These are phyloP conservation scores for Oxygymnocypris stewartii DNA, from an alignment of 2,113 vertebrate genomes.

Conservation along the genomic window DNA sequence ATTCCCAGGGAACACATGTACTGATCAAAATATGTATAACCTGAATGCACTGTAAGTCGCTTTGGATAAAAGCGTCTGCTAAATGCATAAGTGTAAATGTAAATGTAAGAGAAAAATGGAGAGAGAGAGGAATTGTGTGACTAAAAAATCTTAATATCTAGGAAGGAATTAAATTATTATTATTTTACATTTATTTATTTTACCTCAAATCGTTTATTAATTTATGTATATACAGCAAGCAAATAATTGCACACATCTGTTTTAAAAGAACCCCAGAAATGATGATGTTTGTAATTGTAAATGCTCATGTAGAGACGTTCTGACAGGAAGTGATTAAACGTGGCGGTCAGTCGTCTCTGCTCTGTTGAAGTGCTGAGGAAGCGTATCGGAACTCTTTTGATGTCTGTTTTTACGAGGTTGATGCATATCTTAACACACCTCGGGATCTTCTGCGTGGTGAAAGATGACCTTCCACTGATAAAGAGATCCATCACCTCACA, in stretches of 20 bases:
- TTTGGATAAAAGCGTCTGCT: too few relatives aligned
- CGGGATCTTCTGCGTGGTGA: neutral
- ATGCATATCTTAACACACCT: constrained; percentile 20
- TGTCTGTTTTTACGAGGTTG: constrained; percentile 15
- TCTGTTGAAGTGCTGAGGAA: constrained; percentile 21
- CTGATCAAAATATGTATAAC: too few relatives aligned
- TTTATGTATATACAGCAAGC: neutral
- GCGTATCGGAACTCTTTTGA: constrained; percentile 4
- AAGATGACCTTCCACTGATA: constrained; percentile 32
- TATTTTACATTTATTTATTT: too few relatives aligned
- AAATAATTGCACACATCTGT: neutral
- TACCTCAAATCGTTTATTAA: neutral
- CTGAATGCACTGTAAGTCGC: too few relatives aligned
- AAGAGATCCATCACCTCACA: constrained; percentile 23
- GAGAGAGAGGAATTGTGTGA: too few relatives aligned
- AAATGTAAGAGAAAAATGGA: too few relatives aligned
- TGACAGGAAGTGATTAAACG: neutral
- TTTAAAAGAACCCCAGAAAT: neutral
- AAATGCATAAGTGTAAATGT: too few relatives aligned
- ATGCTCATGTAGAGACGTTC: neutral
- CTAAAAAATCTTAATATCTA: too few relatives aligned
- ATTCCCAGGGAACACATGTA: too few relatives aligned
- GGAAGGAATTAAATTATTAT: too few relatives aligned
- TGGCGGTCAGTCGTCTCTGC: neutral
- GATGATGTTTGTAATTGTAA: neutral